phyloP scores from a whole-genome alignment of 2,888 invertebrate species.

The Scaptomyza cyrtandrae region DNA sequence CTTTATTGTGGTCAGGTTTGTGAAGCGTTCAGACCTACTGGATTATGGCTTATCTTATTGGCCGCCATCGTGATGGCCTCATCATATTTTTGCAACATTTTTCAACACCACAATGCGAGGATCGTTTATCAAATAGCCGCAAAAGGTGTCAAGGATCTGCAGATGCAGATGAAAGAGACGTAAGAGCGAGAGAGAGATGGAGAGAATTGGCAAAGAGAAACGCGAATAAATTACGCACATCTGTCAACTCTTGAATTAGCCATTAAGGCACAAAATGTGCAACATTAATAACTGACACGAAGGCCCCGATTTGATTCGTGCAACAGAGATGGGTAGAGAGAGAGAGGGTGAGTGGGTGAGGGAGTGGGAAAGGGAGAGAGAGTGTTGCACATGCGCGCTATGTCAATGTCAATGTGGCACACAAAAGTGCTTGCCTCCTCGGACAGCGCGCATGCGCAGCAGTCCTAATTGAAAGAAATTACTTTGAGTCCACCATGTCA shows the following conservation, averaged over 20 bases:
- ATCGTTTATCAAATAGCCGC: constrained; percentile 71
- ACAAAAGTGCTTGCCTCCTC: constrained; percentile 70
- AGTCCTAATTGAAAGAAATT: constrained; percentile 83
- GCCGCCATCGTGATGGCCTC: constrained; percentile 80
- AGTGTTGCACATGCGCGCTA: constrained; percentile 72
- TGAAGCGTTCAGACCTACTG: constrained; percentile 2
- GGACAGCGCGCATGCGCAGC: constrained; percentile 76
- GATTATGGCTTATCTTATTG: constrained; percentile 30
- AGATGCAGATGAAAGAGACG: constrained; percentile 28
- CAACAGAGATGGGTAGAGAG: constrained; percentile 19
- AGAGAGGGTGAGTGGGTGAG: background rate
- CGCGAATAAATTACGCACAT: constrained; percentile 84
- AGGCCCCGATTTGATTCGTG: constrained; percentile 83
- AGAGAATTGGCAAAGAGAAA: constrained; percentile 50
- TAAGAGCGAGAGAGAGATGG: constrained; percentile 12
- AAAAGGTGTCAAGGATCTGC: constrained; percentile 50
- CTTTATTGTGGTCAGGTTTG: background rate
- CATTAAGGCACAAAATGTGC: constrained; percentile 85
- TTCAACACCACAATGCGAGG: constrained; percentile 74
- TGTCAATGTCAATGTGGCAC: constrained; percentile 82
- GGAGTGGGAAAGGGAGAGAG: constrained; percentile 1
- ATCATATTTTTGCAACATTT: constrained; percentile 79
- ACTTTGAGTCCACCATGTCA: constrained; percentile 81
- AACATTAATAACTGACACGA: constrained; percentile 85
- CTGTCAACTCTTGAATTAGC: constrained; percentile 85